Evolutionary conservation across 1,140 invertebrate genomes (phyloP).

Genomic region (Solen grandis): DNA sequence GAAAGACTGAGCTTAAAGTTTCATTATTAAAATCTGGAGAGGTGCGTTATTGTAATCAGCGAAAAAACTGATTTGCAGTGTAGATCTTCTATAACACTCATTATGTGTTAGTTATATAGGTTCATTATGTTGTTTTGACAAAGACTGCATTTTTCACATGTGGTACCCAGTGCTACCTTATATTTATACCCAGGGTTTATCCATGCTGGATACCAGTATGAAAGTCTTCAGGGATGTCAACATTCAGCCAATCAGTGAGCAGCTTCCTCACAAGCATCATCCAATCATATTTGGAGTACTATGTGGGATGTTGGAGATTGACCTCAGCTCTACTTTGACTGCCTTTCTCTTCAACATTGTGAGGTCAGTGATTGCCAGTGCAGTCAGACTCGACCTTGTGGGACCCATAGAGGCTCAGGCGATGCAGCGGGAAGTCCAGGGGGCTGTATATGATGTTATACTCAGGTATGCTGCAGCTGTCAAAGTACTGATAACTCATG

Average conservation of each 20-base stretch:
- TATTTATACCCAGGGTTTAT: conserved; percentile 48
- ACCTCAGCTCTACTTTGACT: background rate
- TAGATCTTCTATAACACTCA: no score
- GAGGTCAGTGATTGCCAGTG: conserved; percentile 55
- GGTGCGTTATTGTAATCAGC: no score
- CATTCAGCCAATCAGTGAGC: background rate
- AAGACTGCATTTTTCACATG: no score
- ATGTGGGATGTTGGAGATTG: conserved; percentile 43
- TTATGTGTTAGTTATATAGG: background rate
- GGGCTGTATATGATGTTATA: background rate
- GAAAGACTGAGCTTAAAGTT: no score
- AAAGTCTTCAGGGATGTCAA: conserved; percentile 35
- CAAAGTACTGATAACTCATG: no score
- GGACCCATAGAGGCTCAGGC: conserved; percentile 56
- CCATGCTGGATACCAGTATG: conserved; percentile 40
- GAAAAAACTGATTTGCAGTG: no score
- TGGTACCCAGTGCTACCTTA: no score
- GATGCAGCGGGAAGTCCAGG: background rate
- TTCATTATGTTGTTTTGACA: background rate
- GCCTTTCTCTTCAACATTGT: conserved; percentile 49
- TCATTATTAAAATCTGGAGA: no score
- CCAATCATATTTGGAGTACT: conserved; percentile 56
- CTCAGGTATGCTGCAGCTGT: no score
- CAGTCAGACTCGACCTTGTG: conserved; percentile 54
- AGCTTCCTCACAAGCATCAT: conserved; percentile 43